Base-by-base conservation (phyloP, 2,797 vertebrate genomes). In the Bradypus variegatus region DNA sequence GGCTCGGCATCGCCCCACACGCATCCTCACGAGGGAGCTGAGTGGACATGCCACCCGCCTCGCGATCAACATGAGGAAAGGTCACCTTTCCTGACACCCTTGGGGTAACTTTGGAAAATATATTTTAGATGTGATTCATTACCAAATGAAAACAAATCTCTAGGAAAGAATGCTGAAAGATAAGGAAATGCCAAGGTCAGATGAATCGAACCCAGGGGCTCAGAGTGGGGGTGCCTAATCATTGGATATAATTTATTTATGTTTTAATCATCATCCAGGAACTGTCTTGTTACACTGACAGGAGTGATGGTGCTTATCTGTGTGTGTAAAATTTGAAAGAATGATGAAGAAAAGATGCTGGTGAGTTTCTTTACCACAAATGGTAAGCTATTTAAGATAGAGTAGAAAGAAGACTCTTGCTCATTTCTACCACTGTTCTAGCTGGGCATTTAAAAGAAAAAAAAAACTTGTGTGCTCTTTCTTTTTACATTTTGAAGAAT, bases 41-140 rank as follows among this genome's bases (percentile, higher is more conserved):
- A 53, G 8, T 1, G 29, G 5, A 80, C 25, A 45, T 3, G 41
- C 69, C 0, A 2, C 19, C 1, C n/a, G 0, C 10, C 36, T 31
- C 3, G 14, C n/a, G 29, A 31, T 4, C 6, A 27, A 33, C 55
- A 0, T 1, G 7, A 8, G 33, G 9, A 3, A 2, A 45, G 58
- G 23, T 12, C 50, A 12, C 19, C 5, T 9, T 58, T n/a, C 29
- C 6, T 9, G 67, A 58, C 8, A 4, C 50, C 11, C 12, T 12
- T 6, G 4, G 29, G 60, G 15, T 50, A 41, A 31, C 29, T n/a
- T 65, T 19, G 33, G 6, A 1, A 72, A 84, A 41, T 27, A 38
- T 5, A 33, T 12, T n/a, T 48, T 38, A 16, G 5, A 75, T 72
- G 48, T 21, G n/a, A 5, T 27, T 84, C 27, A 3, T 13, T 38